Percentiles rank a stretch among this genome's conserved stretches.
phyloP scores from a whole-genome alignment of 2,113 vertebrate genomes.

The Elachura formosa region DNA sequence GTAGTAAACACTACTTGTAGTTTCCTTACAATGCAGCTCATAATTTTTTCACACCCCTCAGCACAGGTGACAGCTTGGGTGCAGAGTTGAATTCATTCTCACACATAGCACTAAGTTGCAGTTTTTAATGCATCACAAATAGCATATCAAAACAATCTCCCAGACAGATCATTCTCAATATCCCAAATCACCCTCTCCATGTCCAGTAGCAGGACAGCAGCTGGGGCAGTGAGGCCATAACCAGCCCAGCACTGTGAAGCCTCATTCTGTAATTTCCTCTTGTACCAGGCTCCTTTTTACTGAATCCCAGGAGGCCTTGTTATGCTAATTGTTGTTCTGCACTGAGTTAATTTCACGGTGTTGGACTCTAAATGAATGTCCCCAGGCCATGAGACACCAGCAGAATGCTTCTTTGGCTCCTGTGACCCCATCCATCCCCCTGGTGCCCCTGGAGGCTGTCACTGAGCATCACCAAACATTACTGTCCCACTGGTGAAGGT shows the following conservation, averaged over 20 bases:
- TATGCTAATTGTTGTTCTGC: conserved; percentile 66
- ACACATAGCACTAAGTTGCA: neutral
- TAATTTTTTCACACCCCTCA: conserved; percentile 73
- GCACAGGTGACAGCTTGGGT: conserved; percentile 72
- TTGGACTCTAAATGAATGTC: conserved; percentile 50
- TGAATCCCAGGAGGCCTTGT: conserved; percentile 63
- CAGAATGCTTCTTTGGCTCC: neutral
- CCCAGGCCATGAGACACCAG: neutral
- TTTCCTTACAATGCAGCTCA: conserved; percentile 66
- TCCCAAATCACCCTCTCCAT: neutral
- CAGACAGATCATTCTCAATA: neutral
- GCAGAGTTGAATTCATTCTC: conserved; percentile 49
- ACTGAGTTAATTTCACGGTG: neutral
- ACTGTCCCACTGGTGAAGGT: neutral
- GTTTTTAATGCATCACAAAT: conserved; percentile 27
- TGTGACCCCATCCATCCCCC: fast-evolving
- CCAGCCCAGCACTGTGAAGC: neutral
- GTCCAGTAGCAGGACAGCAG: neutral
- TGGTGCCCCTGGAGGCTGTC: neutral
- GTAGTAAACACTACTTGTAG: conserved; percentile 42
- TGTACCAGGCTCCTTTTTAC: neutral
- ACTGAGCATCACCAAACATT: neutral
- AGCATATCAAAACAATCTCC: conserved; percentile 11
- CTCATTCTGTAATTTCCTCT: conserved; percentile 37
- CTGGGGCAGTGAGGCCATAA: neutral